Evolutionary conservation across 2,113 vertebrate species (phyloP).

Genomic region (Saguinus midas): DNA sequence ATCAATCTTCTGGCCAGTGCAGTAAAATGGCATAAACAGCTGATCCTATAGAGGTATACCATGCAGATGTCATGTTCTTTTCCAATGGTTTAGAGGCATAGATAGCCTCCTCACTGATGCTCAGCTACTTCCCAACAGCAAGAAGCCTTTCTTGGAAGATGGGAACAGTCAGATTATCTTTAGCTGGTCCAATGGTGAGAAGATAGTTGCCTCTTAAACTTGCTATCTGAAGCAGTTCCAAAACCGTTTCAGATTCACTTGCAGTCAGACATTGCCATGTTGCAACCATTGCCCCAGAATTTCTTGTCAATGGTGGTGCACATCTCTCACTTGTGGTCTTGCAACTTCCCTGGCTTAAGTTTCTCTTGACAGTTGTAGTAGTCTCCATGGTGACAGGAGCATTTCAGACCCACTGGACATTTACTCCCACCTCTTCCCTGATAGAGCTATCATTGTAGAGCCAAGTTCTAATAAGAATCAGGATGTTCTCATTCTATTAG

Average conservation of each 20-base stretch:
- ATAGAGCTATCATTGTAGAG: constrained; percentile 91
- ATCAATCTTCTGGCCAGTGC: constrained; percentile 66
- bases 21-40: constrained; percentile 81
- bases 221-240: constrained; percentile 86
- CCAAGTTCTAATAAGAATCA: constrained; percentile 92
- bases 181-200: constrained; percentile 80
- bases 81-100: constrained; percentile 86
- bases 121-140: constrained; percentile 87
- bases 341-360: constrained; percentile 84
- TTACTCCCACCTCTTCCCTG: constrained; percentile 89
- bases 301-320: constrained; percentile 85
- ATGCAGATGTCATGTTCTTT: constrained; percentile 80
- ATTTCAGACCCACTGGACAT: constrained; percentile 87
- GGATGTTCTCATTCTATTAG: constrained; percentile 91
- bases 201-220: constrained; percentile 90
- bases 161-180: constrained; percentile 73
- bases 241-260: constrained; percentile 82
- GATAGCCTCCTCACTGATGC: constrained; percentile 87
- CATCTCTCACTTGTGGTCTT: constrained; percentile 89
- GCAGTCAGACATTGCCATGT: constrained; percentile 83
- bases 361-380: constrained; percentile 90
- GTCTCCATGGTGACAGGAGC: constrained; percentile 87
- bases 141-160: constrained; percentile 90
- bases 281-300: constrained; percentile 87
- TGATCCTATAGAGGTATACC: constrained; percentile 82